These are phyloP conservation scores for Eilema griseolum DNA, from an alignment of 2,888 invertebrate species.

Conservation along the genomic window DNA sequence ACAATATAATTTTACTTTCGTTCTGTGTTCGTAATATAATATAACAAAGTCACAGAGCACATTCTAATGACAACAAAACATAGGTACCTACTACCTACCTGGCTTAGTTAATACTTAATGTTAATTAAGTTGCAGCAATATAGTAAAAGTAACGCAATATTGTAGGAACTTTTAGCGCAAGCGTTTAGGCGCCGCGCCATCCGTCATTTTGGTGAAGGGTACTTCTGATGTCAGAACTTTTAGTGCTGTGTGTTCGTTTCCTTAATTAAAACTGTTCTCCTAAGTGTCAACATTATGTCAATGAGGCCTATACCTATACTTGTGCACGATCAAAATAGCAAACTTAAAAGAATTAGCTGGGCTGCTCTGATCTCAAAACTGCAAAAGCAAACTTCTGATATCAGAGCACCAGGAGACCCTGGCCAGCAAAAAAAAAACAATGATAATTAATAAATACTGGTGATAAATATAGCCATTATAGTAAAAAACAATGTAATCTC, in stretches of 20 bases:
- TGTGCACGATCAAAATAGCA: too few species aligned
- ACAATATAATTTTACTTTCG: too few species aligned
- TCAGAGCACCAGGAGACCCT: too few species aligned
- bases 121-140: not conserved
- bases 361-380: too few species aligned
- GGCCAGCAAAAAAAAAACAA: too few species aligned
- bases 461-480: not conserved
- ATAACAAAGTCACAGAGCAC: not conserved
- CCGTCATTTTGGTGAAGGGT: not conserved
- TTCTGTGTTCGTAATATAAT: too few species aligned
- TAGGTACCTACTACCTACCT: not conserved
- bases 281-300: not conserved
- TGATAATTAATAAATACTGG: too few species aligned
- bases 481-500: not conserved
- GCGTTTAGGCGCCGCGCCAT: not conserved
- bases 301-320: not conserved
- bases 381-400: too few species aligned
- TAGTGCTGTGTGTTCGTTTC: not conserved
- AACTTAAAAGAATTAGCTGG: too few species aligned
- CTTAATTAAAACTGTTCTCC: not conserved
- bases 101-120: slow-evolving; percentile 4
- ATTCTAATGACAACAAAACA: not conserved
- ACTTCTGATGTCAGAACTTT: slow-evolving; percentile 6
- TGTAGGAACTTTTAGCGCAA: not conserved
- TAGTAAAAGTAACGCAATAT: not conserved